These are phyloP conservation scores for Cryptotermes secundus DNA, from an alignment of 1,140 invertebrate genomes.

Conservation along the genomic window DNA sequence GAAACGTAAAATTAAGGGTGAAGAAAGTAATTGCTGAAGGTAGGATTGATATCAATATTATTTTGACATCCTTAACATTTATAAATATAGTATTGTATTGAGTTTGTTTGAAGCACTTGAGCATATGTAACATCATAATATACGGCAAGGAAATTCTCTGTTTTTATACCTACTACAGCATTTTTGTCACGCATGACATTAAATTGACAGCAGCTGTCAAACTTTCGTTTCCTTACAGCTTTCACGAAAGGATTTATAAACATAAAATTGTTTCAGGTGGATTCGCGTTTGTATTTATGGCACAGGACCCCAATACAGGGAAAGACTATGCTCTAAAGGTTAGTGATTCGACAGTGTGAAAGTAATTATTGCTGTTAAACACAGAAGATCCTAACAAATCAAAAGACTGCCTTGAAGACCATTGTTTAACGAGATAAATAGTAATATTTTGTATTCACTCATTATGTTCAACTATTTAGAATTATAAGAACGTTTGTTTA, in stretches of 20 bases:
- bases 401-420: too few species aligned
- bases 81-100: not conserved
- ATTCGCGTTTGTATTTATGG: conserved; percentile 91
- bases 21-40: conserved; percentile 93
- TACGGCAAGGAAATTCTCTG: not conserved
- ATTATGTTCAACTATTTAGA: conserved; percentile 1
- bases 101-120: not conserved
- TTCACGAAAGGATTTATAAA: not conserved
- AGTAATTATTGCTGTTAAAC: too few species aligned
- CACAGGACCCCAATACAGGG: conserved; percentile 80
- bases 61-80: not conserved
- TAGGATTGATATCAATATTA: conserved; percentile 45
- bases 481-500: too few species aligned
- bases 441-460: not conserved
- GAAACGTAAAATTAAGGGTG: conserved; percentile 82
- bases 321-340: conserved; percentile 90
- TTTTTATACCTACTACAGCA: not conserved
- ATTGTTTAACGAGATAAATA: too few species aligned
- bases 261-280: conserved; percentile 68
- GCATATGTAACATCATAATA: not conserved
- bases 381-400: too few species aligned
- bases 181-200: not conserved
- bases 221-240: not conserved
- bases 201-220: not conserved
- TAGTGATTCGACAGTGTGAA: conserved; percentile 34